phyloP scores from a whole-genome alignment of 2,888 invertebrate species.

The Andrena marginata region DNA sequence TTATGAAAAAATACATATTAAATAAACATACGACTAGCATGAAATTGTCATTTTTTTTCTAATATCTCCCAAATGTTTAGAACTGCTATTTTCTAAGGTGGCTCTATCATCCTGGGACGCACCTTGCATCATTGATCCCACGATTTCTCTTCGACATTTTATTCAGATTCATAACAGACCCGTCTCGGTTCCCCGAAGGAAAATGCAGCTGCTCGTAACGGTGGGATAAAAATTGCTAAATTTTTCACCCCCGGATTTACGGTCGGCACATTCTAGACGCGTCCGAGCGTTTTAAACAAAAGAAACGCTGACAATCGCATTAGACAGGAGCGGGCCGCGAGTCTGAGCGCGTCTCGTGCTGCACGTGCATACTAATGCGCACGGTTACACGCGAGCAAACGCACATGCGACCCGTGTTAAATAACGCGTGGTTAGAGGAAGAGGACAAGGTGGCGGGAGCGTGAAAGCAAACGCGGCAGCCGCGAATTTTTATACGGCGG shows the following conservation, averaged over 20 bases:
- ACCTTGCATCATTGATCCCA: no score
- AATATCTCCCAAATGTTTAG: no score
- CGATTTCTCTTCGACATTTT: no score
- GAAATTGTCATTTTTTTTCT: no score
- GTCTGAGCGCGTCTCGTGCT: background rate
- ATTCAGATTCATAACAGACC: no score
- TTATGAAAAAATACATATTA: no score
- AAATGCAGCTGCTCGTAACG: background rate
- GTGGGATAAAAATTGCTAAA: background rate
- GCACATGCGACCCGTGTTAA: slow-evolving; percentile 54
- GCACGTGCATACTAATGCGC: slow-evolving; percentile 31
- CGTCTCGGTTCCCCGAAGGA: background rate
- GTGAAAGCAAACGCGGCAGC: slow-evolving; percentile 37
- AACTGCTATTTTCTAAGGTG: no score
- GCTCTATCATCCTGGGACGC: no score
- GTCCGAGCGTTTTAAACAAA: slow-evolving; percentile 3
- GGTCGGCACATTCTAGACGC: slow-evolving; percentile 14
- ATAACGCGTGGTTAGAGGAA: slow-evolving; percentile 24
- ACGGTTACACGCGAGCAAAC: slow-evolving; percentile 33
- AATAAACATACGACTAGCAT: no score
- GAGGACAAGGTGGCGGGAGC: slow-evolving; percentile 7
- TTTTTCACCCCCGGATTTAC: slow-evolving; percentile 20
- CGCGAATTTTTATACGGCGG: slow-evolving; percentile 68
- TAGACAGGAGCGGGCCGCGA: slow-evolving; percentile 15
- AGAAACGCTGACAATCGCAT: slow-evolving; percentile 37